phyloP scores from a whole-genome alignment of 1,140 invertebrate genomes.

The Sogatella furcifera region DNA sequence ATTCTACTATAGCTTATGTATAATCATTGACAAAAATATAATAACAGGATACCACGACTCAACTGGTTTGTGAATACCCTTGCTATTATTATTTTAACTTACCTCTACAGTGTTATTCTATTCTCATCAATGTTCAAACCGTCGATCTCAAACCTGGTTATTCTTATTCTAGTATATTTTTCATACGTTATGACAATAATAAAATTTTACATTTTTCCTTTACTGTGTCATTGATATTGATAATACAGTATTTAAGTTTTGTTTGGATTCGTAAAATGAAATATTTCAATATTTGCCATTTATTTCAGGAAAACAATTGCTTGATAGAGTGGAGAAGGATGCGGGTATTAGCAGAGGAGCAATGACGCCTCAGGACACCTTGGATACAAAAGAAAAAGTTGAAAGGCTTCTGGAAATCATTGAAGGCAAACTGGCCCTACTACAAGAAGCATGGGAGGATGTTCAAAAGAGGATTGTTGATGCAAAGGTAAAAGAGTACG shows the following conservation, averaged over 20 bases:
- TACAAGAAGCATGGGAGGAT: conserved; percentile 45
- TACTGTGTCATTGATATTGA: too few species aligned
- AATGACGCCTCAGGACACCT: conserved; percentile 38
- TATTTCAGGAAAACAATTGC: conserved; percentile 19
- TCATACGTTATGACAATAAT: too few species aligned
- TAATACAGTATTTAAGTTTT: not conserved
- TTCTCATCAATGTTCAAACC: too few species aligned
- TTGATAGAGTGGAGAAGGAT: conserved; percentile 20
- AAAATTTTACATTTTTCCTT: too few species aligned
- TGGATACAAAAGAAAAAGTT: conserved; percentile 45
- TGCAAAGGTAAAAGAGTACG: conserved; percentile 37
- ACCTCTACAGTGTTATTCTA: too few species aligned
- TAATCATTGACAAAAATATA: too few species aligned
- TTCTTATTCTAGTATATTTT: too few species aligned
- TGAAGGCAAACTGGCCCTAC: conserved; percentile 43
- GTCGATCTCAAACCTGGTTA: too few species aligned
- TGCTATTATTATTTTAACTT: too few species aligned
- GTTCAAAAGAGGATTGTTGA: conserved; percentile 45
- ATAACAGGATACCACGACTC: too few species aligned
- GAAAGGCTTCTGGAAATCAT: conserved; percentile 44
- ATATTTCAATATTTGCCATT: not conserved
- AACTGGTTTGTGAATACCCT: too few species aligned
- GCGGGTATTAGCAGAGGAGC: conserved; percentile 11
- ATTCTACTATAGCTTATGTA: too few species aligned
- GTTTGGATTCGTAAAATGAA: not conserved